Evolutionary conservation across 2,888 invertebrate genomes (phyloP), one percentile per base, ranked within the genome.

Genomic region (Digitonthophagus gazella): DNA sequence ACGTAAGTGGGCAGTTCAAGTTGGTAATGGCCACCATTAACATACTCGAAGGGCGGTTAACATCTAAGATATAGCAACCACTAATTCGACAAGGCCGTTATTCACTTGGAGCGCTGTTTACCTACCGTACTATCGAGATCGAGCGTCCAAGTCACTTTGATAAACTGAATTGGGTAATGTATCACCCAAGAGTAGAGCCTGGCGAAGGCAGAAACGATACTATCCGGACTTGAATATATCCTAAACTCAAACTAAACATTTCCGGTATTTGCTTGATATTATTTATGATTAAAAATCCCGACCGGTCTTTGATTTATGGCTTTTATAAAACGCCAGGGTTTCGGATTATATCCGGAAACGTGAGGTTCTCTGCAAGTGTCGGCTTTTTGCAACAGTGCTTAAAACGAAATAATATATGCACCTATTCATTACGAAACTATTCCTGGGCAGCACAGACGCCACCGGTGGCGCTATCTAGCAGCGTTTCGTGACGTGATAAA

Each of bases 371-470:
- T 16, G 16, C 15, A 15, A 16, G n/a, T n/a, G 19, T 58, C 16
- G 16, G 18, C 16, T 58, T n/a, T 58, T 19, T 16, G 16, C 58
- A 16, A n/a, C 19, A 58, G 15, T 44, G 28, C 28, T 44, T 44
- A 58, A 16, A 58, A 58, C 58, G 58, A 58, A 58, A 58, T 58
- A 58, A 58, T 58, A 19, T 58, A 58, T 58, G 58, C 19, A n/a
- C 18, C 58, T 58, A 58, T 58, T 58, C 58, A 58, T 58, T 58
- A 58, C 19, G 58, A 58, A 58, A 19, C 58, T 58, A 58, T 58
- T 58, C 58, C 18, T 58, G 28, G 28, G 28, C 28, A 44, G 11
- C 28, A 6, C 28, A 44, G 28, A 44, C 28, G 28, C 28, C 28
- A 44, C 28, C 11, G 58, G 58, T 58, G 58, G 58, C 58, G 58